phyloP scores from a whole-genome alignment of 1,140 invertebrate genomes.

The Limonius californicus region DNA sequence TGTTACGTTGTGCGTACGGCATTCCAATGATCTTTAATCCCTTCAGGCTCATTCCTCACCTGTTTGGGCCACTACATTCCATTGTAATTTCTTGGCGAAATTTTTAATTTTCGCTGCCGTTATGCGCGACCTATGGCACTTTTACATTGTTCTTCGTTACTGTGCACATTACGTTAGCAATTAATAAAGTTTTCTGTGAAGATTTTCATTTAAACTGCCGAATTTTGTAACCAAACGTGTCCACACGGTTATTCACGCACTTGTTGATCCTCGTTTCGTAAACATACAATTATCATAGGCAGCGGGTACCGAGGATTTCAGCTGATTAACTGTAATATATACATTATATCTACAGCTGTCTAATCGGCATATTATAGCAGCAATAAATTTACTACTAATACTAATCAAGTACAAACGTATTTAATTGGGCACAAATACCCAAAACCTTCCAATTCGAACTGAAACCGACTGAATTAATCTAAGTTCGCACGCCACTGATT shows the following conservation, averaged over 20 bases:
- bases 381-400: not conserved
- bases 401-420: not conserved
- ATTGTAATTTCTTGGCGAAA: conserved; percentile 5
- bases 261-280: not conserved
- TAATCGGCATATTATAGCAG: not conserved
- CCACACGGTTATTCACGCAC: not conserved
- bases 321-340: not conserved
- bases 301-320: not conserved
- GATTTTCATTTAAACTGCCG: not conserved
- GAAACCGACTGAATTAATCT: not conserved
- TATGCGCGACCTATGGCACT: not conserved
- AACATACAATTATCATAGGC: not conserved
- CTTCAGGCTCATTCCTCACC: conserved; percentile 16
- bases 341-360: too few relatives aligned
- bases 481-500: not conserved
- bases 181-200: not conserved
- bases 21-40: conserved; percentile 16
- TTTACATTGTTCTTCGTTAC: not conserved
- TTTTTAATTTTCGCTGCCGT: not conserved
- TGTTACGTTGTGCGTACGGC: not conserved
- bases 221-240: not conserved
- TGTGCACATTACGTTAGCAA: not conserved
- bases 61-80: conserved; percentile 13
- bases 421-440: not conserved
- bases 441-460: not conserved